Conservation (phyloP, 2,113 vertebrate species). For the Rhinolophus ferrumequinum region DNA sequence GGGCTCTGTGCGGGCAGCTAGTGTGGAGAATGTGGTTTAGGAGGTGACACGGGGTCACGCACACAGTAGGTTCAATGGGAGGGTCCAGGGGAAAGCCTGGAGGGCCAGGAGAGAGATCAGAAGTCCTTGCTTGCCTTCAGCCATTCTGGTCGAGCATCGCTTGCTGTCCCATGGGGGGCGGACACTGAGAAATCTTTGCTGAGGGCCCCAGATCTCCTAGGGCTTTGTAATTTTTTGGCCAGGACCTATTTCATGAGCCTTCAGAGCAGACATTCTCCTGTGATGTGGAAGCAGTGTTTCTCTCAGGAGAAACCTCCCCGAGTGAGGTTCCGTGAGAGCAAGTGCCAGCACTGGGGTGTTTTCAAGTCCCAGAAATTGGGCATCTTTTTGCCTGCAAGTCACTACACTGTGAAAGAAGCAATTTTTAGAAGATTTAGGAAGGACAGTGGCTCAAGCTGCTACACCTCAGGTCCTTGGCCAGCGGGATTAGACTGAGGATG, state of each 20-base stretch:
- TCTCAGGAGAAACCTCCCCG: background rate
- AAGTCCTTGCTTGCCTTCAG: background rate
- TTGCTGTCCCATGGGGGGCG: background rate
- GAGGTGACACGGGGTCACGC: background rate
- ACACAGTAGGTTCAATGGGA: background rate
- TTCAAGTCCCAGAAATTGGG: background rate
- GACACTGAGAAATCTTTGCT: background rate
- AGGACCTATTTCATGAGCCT: background rate
- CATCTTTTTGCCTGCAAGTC: background rate
- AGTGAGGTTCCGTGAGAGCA: background rate
- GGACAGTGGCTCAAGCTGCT: background rate
- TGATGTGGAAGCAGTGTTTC: background rate
- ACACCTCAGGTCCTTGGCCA: background rate
- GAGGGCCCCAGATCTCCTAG: background rate
- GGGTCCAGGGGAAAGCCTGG: background rate
- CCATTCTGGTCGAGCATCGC: rapidly evolving
- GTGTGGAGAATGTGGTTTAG: background rate
- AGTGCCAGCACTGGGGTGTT: background rate
- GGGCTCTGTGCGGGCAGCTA: background rate
- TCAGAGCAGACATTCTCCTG: background rate
- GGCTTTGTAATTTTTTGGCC: background rate
- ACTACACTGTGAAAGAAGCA: background rate
- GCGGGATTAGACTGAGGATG: background rate
- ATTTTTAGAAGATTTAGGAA: background rate
- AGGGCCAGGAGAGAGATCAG: background rate